Evolutionary conservation across 2,797 vertebrate genomes (phyloP), one percentile per base, ranked within the genome.

Genomic region (Dryobates pubescens): DNA sequence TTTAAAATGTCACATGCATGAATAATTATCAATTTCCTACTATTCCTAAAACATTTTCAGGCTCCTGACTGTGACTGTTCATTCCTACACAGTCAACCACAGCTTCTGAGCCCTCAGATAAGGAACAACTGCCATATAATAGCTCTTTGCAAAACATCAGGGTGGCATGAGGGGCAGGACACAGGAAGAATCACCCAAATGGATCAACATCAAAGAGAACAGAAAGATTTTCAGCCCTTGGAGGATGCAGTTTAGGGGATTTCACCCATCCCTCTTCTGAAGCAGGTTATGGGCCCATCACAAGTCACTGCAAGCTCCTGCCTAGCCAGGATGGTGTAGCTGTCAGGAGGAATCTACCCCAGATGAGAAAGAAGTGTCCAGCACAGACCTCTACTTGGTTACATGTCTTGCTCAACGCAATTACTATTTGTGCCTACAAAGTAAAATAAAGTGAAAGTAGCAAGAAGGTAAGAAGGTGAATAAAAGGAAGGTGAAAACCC

Each of bases 1-100:
- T 92, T 84, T 76, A 45, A 92, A 83, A 90, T 89, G 77, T 62
- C 70, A 56, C 22, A 63, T 70, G 45, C 80, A 49, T 45, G 67
- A 89, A 65, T 83, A 92, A 89, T 77, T 80, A 80, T 41, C 19
- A 47, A 75, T 84, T 88, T 81, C 67, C 53, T 45, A 5, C 56
- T 59, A 29, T 51, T 86, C 67, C 64, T 43, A 30, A 3, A 23
- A 56, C 47, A 67, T 81, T 92, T 76, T 68, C 53, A 86, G 57
- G 43, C 83, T 90, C 6, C 13, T 88, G 9, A 69, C 38, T 26
- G 10, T 24, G 32, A 9, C 77, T 91, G 29, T 47, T 84, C 34
- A 57, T 74, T 90, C 38, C 38, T 61, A 59, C 22, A 13, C 80
- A 91, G 16, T 38, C 77, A 86, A 53, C 29, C 74, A 76, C 14